Conservation (phyloP, 2,888 invertebrate genomes). For the Alloscopus bannaensis region DNA sequence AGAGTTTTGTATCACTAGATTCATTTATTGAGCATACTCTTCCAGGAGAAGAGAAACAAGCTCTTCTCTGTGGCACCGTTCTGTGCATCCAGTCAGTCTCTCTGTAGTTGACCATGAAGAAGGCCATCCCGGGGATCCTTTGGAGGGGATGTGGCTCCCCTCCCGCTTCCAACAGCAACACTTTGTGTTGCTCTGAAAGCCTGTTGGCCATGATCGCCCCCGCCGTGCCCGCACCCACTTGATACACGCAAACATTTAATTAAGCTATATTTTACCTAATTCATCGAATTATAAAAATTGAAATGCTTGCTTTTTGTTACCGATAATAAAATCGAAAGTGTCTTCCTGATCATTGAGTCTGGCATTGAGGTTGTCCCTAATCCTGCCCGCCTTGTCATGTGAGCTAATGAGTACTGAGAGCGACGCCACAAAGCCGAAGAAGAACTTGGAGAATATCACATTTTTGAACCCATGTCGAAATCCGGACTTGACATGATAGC, state of each 20-base stretch:
- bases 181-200: constrained; percentile 60
- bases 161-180: constrained; percentile 57
- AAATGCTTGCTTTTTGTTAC: constrained; percentile 33
- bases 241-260: background rate
- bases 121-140: constrained; percentile 64
- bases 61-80: constrained; percentile 64
- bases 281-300: background rate
- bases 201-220: constrained; percentile 62
- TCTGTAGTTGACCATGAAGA: constrained; percentile 65
- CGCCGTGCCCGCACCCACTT: constrained; percentile 64
- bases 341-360: constrained; percentile 65
- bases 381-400: constrained; percentile 66
- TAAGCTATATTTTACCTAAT: background rate
- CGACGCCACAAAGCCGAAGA: constrained; percentile 67
- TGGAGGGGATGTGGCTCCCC: constrained; percentile 67
- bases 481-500: constrained; percentile 65
- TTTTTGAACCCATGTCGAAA: constrained; percentile 69
- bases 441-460: constrained; percentile 68
- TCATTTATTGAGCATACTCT: constrained; percentile 7
- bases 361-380: constrained; percentile 65
- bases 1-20: background rate
- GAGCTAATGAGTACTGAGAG: constrained; percentile 60
- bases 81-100: constrained; percentile 63
- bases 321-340: constrained; percentile 67
- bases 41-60: constrained; percentile 50